These are phyloP conservation scores for Hymenochirus boettgeri DNA, from an alignment of 2,113 vertebrate species.

Conservation along the genomic window DNA sequence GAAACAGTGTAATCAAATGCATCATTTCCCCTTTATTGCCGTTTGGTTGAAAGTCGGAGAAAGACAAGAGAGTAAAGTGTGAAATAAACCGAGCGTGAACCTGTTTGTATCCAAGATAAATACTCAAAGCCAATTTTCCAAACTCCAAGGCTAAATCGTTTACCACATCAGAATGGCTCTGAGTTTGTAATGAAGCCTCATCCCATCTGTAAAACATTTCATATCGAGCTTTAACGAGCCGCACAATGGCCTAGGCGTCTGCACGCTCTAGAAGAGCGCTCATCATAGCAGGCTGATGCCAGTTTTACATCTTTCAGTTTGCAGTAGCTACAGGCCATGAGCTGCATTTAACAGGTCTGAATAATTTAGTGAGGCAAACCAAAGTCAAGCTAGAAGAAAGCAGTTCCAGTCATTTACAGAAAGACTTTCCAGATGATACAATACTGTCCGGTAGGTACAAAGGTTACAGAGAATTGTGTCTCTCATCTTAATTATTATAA, in stretches of 20 bases:
- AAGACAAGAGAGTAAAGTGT: conserved; percentile 11
- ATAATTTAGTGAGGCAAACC: too few relatives aligned
- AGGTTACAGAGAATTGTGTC: too few relatives aligned
- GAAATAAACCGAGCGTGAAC: conserved; percentile 31
- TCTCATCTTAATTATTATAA: too few relatives aligned
- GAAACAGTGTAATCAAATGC: conserved; percentile 2
- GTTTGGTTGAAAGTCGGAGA: conserved; percentile 8
- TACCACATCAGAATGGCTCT: conserved; percentile 49
- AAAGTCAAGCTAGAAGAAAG: too few relatives aligned
- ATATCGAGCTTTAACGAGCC: conserved; percentile 53
- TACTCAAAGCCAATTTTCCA: conserved; percentile 10
- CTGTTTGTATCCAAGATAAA: conserved; percentile 36
- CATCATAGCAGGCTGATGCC: too few relatives aligned
- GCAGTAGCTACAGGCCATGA: too few relatives aligned
- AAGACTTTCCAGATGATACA: too few relatives aligned
- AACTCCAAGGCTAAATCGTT: conserved; percentile 41
- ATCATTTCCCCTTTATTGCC: conserved; percentile 17
- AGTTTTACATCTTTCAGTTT: too few relatives aligned
- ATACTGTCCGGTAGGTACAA: too few relatives aligned
- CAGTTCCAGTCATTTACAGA: too few relatives aligned
- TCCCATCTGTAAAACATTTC: conserved; percentile 56
- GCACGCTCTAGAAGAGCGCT: conserved; percentile 44
- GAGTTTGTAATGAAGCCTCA: conserved; percentile 45
- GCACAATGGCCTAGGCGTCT: conserved; percentile 47
- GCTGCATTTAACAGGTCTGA: too few relatives aligned